These are phyloP conservation scores for Hermetia illucens DNA, from an alignment of 1,140 invertebrate species.

Conservation along the genomic window DNA sequence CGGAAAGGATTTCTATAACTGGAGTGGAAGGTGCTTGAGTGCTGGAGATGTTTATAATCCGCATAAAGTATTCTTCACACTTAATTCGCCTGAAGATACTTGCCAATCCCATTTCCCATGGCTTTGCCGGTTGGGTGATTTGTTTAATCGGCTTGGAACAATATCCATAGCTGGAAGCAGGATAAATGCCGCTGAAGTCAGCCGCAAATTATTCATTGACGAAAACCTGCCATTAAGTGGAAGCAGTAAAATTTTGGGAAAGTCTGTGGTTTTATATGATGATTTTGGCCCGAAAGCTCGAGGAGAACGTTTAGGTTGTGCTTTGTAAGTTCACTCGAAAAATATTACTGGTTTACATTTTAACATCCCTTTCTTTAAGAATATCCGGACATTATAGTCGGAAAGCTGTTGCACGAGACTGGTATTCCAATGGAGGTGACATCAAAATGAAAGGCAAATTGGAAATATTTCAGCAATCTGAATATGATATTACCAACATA, in stretches of 20 bases:
- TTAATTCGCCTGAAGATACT: constrained; percentile 33
- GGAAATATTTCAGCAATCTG: constrained; percentile 69
- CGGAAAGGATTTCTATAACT: constrained; percentile 82
- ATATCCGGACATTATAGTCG: constrained; percentile 57
- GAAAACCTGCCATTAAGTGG: constrained; percentile 62
- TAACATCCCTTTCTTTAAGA: constrained; percentile 34
- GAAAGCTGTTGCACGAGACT: constrained; percentile 73
- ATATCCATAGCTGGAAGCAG: constrained; percentile 61
- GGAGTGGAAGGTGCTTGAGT: constrained; percentile 70
- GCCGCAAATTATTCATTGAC: constrained; percentile 68
- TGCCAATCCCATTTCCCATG: constrained; percentile 39
- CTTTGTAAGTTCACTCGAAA: constrained; percentile 42
- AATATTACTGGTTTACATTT: neutral
- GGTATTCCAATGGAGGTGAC: constrained; percentile 65
- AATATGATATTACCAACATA: constrained; percentile 68
- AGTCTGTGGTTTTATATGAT: constrained; percentile 78
- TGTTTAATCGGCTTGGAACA: constrained; percentile 52
- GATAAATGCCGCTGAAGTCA: constrained; percentile 41
- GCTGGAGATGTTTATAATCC: constrained; percentile 71
- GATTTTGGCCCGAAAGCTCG: constrained; percentile 73
- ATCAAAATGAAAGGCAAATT: constrained; percentile 53
- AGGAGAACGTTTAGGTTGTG: constrained; percentile 76
- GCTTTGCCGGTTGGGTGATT: constrained; percentile 49
- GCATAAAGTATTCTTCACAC: constrained; percentile 46
- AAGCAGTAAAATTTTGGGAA: constrained; percentile 55